These are phyloP conservation scores for Myripristis murdjan DNA, from an alignment of 2,797 vertebrate genomes.

Conservation along the genomic window DNA sequence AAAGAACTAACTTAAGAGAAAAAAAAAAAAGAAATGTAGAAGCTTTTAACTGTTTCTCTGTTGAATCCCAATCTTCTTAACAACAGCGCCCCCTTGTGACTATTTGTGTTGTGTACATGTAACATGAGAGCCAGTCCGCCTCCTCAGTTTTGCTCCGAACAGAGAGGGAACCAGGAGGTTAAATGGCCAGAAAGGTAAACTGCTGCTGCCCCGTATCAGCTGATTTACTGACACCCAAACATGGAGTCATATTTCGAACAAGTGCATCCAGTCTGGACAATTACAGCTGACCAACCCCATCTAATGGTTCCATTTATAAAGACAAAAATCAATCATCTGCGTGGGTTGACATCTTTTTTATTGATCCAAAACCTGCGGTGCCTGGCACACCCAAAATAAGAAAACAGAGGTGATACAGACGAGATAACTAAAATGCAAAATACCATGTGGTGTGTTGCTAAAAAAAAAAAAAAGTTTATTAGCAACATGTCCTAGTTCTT, in stretches of 20 bases:
- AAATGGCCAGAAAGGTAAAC: neutral
- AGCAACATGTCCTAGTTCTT: neutral
- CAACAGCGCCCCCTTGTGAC: slow-evolving; percentile 45
- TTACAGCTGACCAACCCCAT: slow-evolving; percentile 28
- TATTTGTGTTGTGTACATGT: neutral
- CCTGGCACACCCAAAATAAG: neutral
- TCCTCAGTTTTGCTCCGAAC: neutral
- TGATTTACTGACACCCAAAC: neutral
- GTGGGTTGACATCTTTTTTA: slow-evolving; percentile 29
- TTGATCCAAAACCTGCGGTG: slow-evolving; percentile 3
- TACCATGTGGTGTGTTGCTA: neutral
- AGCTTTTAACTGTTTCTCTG: no score
- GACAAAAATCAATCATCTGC: neutral
- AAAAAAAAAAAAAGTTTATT: neutral
- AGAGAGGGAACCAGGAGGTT: neutral
- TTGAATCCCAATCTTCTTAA: slow-evolving; percentile 1
- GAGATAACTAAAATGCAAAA: slow-evolving; percentile 3
- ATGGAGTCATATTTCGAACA: neutral
- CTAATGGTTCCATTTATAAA: slow-evolving; percentile 27
- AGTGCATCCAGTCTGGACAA: neutral
- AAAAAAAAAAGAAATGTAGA: no score
- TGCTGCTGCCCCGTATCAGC: neutral
- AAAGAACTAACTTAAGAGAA: no score
- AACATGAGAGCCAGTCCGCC: neutral
- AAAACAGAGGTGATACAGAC: neutral